These are phyloP conservation scores for Phortica variegata DNA, from an alignment of 1,140 invertebrate species.

Conservation along the genomic window DNA sequence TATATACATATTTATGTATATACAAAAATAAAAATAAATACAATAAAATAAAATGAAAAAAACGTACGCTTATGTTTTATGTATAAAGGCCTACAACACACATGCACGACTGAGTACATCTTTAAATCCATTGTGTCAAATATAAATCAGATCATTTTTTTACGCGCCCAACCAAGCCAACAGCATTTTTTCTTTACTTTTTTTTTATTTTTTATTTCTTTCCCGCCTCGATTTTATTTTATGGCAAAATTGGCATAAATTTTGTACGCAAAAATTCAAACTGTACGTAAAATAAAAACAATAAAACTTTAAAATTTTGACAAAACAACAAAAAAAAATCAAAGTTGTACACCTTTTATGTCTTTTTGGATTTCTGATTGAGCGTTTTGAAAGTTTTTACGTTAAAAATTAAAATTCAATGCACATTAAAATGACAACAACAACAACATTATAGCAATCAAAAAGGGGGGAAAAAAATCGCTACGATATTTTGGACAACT, in stretches of 20 bases:
- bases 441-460: slow-evolving; percentile 29
- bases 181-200: no score
- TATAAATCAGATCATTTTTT: slow-evolving; percentile 56
- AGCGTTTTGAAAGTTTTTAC: slow-evolving; percentile 35
- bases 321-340: no score
- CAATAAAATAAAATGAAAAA: no score
- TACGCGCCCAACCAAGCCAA: no score
- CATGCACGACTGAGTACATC: no score
- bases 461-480: no score
- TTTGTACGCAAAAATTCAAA: slow-evolving; percentile 9
- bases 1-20: no score
- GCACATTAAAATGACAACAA: slow-evolving; percentile 49
- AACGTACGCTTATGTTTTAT: slow-evolving; percentile 49
- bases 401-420: slow-evolving; percentile 49
- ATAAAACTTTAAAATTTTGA: slow-evolving; percentile 44
- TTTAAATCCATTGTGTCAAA: slow-evolving; percentile 55
- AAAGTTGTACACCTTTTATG: slow-evolving; percentile 23
- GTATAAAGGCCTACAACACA: slow-evolving; percentile 39
- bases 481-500: no score
- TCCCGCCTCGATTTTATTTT: slow-evolving; percentile 30
- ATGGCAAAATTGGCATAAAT: slow-evolving; percentile 46
- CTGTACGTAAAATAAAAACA: slow-evolving; percentile 23
- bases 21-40: no score
- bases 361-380: slow-evolving; percentile 22
- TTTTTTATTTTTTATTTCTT: no score